A percentile compares a stretch with the other conserved stretches of the same genome.
These are phyloP conservation scores for Noctua janthe DNA, from an alignment of 2,888 invertebrate genomes.

Conservation along the genomic window DNA sequence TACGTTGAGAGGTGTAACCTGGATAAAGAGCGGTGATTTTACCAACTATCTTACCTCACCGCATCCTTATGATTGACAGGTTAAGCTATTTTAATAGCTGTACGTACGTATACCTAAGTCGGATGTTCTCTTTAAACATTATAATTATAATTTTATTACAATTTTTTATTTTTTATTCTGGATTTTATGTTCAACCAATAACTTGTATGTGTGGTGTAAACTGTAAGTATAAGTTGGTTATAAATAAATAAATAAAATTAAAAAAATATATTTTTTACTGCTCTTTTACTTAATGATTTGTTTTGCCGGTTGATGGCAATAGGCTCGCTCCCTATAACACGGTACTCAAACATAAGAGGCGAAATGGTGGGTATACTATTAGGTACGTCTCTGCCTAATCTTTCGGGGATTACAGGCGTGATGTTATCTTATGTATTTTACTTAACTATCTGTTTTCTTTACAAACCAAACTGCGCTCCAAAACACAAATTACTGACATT, in stretches of 20 bases:
- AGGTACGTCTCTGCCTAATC: too few relatives aligned
- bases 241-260: too few relatives aligned
- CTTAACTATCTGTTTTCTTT: background rate
- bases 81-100: background rate
- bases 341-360: too few relatives aligned
- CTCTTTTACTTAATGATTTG: background rate
- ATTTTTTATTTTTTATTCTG: too few relatives aligned
- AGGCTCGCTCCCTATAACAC: too few relatives aligned
- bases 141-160: too few relatives aligned
- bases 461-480: background rate
- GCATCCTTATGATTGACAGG: background rate
- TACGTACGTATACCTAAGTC: background rate
- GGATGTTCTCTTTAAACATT: background rate
- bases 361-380: too few relatives aligned
- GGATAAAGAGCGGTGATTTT: background rate
- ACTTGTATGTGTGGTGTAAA: too few relatives aligned
- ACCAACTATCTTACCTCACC: background rate
- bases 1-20: background rate
- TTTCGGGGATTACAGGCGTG: too few relatives aligned
- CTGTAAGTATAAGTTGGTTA: too few relatives aligned
- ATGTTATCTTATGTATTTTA: background rate
- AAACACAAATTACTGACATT: background rate
- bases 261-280: background rate
- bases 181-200: too few relatives aligned
- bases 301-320: background rate